Conservation (phyloP, 2,888 invertebrate genomes). For the Chrysina gloriosa region DNA sequence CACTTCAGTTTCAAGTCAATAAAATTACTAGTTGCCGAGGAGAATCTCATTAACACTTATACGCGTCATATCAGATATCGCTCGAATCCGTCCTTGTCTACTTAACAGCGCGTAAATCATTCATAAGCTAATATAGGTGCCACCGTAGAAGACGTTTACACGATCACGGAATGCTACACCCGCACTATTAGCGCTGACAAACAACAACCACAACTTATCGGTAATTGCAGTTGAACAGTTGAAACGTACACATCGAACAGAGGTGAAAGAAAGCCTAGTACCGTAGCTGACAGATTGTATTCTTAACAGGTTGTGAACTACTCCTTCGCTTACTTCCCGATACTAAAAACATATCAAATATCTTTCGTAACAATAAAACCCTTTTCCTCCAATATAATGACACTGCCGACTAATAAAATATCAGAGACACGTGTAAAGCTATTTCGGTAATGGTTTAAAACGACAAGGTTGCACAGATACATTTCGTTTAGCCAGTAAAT, state of each 20-base stretch:
- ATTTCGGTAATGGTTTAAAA: neutral
- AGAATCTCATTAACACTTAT: conserved; percentile 23
- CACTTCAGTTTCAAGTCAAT: conserved; percentile 34
- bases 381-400: conserved; percentile 36
- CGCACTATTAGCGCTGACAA: conserved; percentile 33
- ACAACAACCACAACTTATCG: conserved; percentile 31
- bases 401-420: conserved; percentile 37
- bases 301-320: conserved; percentile 36
- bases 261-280: neutral
- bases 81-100: conserved; percentile 8
- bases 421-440: conserved; percentile 7
- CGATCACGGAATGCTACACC: conserved; percentile 35
- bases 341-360: conserved; percentile 41
- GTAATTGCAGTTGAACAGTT: conserved; percentile 15
- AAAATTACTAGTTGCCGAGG: conserved; percentile 30
- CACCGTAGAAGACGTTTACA: conserved; percentile 26
- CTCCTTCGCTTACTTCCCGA: conserved; percentile 39
- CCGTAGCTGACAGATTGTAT: neutral
- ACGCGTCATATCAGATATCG: conserved; percentile 22
- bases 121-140: conserved; percentile 31
- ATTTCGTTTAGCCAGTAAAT: neutral
- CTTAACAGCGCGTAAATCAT: conserved; percentile 31
- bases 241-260: neutral
- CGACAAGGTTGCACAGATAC: conserved; percentile 8
- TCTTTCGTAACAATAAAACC: conserved; percentile 38